Base-by-base conservation (phyloP, 2,888 invertebrate genomes). In the Ceraclea dissimilis region DNA sequence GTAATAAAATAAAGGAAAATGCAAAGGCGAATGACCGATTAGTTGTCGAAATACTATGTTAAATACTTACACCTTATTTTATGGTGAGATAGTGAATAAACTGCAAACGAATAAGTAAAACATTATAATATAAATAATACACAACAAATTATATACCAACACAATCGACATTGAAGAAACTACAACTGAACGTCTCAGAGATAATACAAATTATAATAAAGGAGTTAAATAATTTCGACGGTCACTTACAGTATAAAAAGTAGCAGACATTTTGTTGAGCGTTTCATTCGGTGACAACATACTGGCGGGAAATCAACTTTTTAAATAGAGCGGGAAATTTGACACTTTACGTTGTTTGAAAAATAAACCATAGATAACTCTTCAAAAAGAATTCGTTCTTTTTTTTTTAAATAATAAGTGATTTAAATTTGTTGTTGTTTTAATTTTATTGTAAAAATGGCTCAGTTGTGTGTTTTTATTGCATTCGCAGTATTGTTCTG, bases 221-320 rank as follows among this genome's bases (percentile, higher is more conserved):
- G 49, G 39, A 44, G 43, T 52, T 48, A 21, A 21, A 44, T 47
- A 43, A 8, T 43, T 16, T 16, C n/a, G 16, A 43, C 46, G 52
- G 26, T 19, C 18, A 49, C 39, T 56, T 46, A n/a, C n/a, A 21
- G 51, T 60, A 60, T 60, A 60, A 60, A 60, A 60, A 60, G 55
- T 50, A 34, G 49, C 34, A 43, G 43, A 31, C 53, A n/a, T 49
- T 19, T 39, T 13, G 20, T 13, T 18, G 13, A 16, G 18, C 39
- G 52, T 47, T 56, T 55, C 60, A 60, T 51, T 60, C 34, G 21
- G 44, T 52, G 34, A 39, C 43, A 34, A 49, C 39, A 48, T 44
- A 31, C 49, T 31, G 21, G 39, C 20, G 33, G 44, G 56, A 57
- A 57, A 57, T 52, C 39, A 39, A 34, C 56, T 48, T 48, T 19